Conservation (phyloP, 2,113 vertebrate species). For the Mormoops blainvillei region DNA sequence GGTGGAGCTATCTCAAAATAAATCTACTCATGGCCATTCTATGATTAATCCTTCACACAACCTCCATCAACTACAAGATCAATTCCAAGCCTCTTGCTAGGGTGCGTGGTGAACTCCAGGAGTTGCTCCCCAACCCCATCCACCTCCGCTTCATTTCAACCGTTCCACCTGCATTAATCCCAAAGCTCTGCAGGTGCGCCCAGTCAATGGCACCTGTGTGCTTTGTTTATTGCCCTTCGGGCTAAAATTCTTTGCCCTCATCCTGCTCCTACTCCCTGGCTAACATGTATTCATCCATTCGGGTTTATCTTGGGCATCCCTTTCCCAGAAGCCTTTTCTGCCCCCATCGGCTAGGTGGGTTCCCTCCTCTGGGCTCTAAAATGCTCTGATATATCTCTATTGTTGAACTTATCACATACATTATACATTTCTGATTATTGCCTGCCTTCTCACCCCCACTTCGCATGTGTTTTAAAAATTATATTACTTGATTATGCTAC, state of each 20-base stretch:
- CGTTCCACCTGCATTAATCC: fast-evolving
- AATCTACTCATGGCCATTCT: background rate
- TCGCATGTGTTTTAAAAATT: background rate
- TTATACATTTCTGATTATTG: background rate
- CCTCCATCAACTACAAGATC: background rate
- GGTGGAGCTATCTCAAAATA: constrained; percentile 2
- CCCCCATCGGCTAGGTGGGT: background rate
- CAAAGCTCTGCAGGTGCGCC: background rate
- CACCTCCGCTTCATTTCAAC: background rate
- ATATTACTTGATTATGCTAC: too few species aligned
- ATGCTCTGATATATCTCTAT: background rate
- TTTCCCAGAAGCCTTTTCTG: background rate
- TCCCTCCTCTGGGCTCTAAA: background rate
- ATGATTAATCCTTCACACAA: background rate
- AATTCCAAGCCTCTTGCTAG: background rate
- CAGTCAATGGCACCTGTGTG: background rate
- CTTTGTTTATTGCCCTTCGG: background rate
- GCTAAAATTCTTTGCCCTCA: background rate
- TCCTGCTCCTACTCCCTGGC: background rate
- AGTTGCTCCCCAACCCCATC: too few species aligned
- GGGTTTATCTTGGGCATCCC: background rate
- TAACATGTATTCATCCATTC: background rate
- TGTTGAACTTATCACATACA: background rate
- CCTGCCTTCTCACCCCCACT: background rate
- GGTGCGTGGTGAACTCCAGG: background rate